Evolutionary conservation across 2,797 vertebrate genomes (phyloP), one percentile per base, ranked within the genome.

Genomic region (Gobio occitaniae): DNA sequence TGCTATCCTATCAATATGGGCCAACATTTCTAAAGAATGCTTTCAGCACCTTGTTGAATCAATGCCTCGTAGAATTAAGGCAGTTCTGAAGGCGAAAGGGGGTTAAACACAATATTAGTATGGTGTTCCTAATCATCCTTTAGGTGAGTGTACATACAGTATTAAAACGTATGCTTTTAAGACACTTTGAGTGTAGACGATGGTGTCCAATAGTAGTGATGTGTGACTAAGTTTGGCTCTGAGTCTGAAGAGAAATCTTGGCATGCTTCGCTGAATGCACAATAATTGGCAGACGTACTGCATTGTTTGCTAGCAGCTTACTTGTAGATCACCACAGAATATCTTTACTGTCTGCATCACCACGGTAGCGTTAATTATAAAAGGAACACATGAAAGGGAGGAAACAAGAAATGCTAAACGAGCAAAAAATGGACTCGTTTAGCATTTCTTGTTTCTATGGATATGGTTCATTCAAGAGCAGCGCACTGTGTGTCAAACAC

Each of bases 391-490:
- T 63, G 41, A 65, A 66, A 66, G 54, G 5, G 21, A 36, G 47
- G 47, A 32, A 32, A 65, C 63, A 17, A 65, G 29, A 65, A 65
- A 65, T 65, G 63, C 63, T 65, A 65, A 65, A 65, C 63, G 38
- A 47, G 41, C 48, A 38, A 44, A 59, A 83, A 70, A 56, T 68
- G 25, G 50, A 17, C 74, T 69, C 2, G 36, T 77, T 76, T 59
- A 61, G 83, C 86, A 79, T 86, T 76, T 84, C 81, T 74, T 82
- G 87, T 88, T 86, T 88, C 87, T 84, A 86, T 88, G 87, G 87
- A 84, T 74, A 84, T 82, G 21, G 56, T 82, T 86, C 48, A 82
- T 88, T 88, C 80, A 84, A 80, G 75, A 63, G 71, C 77, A 80
- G 78, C 13, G 19, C 71, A 54, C 70, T 72, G 29, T 81, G 48